Conservation (phyloP, 1,140 invertebrate genomes). For the Neodiprion fabricii region DNA sequence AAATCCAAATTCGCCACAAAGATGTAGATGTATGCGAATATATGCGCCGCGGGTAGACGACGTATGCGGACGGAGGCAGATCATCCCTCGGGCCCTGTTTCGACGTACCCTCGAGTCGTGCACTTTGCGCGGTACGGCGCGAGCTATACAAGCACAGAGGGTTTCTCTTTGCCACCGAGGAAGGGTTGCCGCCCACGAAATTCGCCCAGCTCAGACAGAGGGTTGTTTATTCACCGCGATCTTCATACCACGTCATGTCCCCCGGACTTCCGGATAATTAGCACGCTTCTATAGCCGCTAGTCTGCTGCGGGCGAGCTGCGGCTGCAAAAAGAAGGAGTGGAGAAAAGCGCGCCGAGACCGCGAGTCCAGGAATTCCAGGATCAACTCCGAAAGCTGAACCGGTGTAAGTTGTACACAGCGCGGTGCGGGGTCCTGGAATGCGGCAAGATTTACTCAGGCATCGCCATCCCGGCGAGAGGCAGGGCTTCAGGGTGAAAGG, state of each 20-base stretch:
- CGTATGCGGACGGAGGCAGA: background rate
- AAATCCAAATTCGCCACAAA: too few species aligned
- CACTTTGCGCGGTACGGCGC: background rate
- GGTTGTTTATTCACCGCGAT: background rate
- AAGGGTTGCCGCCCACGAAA: too few species aligned
- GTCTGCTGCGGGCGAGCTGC: background rate
- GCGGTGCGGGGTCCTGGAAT: background rate
- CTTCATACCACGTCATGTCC: background rate
- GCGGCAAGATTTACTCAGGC: background rate
- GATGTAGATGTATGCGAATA: background rate
- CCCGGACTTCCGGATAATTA: background rate
- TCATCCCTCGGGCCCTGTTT: background rate
- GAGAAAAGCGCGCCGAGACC: background rate
- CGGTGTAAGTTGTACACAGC: too few species aligned
- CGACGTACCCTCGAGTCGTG: conserved; percentile 1
- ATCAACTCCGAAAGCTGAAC: too few species aligned
- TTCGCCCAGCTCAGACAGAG: background rate
- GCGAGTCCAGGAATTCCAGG: too few species aligned
- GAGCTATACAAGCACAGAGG: background rate
- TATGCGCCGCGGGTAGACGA: too few species aligned
- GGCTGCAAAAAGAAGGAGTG: background rate
- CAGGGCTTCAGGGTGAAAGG: conserved; percentile 1
- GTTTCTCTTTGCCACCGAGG: too few species aligned
- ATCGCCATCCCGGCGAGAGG: background rate
- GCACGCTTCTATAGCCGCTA: background rate